Evolutionary conservation across 2,113 vertebrate genomes (phyloP).

Genomic region (Prolemur simus): DNA sequence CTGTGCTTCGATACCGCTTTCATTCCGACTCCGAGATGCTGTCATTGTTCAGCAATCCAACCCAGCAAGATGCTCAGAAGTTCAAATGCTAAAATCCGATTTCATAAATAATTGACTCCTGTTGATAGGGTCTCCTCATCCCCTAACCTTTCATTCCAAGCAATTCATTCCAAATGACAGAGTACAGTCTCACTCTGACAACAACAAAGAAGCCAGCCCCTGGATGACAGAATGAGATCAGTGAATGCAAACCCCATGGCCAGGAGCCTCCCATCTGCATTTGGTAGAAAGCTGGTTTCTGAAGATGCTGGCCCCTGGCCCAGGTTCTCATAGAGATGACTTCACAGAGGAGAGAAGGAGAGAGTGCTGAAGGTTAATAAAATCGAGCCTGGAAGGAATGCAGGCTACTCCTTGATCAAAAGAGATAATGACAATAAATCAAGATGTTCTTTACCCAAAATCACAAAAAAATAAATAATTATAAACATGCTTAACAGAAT

Average conservation of each 20-base stretch:
- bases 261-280: constrained; percentile 39
- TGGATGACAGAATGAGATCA: constrained; percentile 29
- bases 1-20: background rate
- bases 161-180: constrained; percentile 24
- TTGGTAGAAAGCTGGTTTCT: constrained; percentile 44
- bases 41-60: background rate
- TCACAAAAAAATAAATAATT: background rate
- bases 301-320: background rate
- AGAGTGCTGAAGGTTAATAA: background rate
- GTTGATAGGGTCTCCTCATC: constrained; percentile 27
- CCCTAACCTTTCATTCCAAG: background rate
- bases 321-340: background rate
- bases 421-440: background rate
- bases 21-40: background rate
- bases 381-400: background rate
- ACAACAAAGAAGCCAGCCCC: background rate
- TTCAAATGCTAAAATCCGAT: background rate
- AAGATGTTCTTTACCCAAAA: constrained; percentile 14
- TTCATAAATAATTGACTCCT: background rate
- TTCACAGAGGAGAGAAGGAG: background rate
- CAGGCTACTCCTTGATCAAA: background rate
- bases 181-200: background rate
- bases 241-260: background rate
- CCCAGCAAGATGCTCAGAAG: constrained; percentile 45
- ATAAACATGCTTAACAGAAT: background rate